phyloP scores from a whole-genome alignment of 1,140 invertebrate genomes.

The Cydia strobilella region DNA sequence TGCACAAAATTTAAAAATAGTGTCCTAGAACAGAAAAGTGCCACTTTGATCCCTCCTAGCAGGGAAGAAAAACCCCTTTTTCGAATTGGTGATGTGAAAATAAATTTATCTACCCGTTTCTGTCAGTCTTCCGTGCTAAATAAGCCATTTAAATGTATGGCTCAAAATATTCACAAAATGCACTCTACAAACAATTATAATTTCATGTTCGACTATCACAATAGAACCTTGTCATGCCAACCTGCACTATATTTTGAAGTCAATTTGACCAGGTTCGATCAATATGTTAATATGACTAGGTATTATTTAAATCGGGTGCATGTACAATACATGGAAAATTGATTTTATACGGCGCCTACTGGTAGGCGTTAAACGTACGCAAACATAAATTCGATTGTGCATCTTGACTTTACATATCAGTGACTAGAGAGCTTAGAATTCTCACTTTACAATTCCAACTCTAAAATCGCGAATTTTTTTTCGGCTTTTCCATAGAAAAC shows the following conservation, averaged over 20 bases:
- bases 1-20: no score
- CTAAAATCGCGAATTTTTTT: no score
- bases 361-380: slow-evolving; percentile 19
- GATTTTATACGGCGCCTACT: background rate
- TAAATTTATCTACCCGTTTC: no score
- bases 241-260: background rate
- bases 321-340: slow-evolving; percentile 19
- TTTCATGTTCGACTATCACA: background rate
- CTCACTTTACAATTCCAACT: background rate
- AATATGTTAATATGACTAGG: slow-evolving; percentile 11
- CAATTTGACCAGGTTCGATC: background rate
- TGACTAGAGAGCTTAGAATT: background rate
- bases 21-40: no score
- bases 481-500: no score
- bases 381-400: slow-evolving; percentile 29
- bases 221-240: background rate
- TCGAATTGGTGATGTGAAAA: no score
- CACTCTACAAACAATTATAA: background rate
- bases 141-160: no score
- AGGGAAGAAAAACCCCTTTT: no score
- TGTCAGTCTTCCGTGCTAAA: no score
- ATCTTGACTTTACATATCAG: slow-evolving; percentile 23
- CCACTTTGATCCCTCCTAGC: no score
- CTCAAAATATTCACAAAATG: background rate
- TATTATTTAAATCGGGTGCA: background rate